Percentiles rank a stretch among this genome's conserved stretches.
These are phyloP conservation scores for Abrostola tripartita DNA, from an alignment of 2,888 invertebrate species.

Conservation along the genomic window DNA sequence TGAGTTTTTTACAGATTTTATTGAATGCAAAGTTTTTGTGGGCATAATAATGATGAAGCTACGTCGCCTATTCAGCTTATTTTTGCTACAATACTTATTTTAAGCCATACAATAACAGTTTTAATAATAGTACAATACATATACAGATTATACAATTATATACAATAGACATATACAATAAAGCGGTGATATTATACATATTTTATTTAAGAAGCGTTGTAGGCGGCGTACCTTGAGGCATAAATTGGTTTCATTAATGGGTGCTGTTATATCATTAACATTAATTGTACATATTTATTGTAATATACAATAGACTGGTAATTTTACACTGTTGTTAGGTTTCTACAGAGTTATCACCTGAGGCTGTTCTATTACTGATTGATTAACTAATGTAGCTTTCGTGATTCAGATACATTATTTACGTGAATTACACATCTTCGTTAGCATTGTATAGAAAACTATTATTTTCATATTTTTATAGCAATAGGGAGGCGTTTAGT, in stretches of 20 bases:
- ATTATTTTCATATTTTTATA: slow-evolving; percentile 19
- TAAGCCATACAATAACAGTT: slow-evolving; percentile 74
- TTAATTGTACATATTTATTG: slow-evolving; percentile 88
- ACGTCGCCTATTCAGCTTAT: slow-evolving; percentile 81
- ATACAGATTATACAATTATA: slow-evolving; percentile 77
- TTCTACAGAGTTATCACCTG: slow-evolving; percentile 84
- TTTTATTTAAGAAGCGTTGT: slow-evolving; percentile 74
- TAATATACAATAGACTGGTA: slow-evolving; percentile 88
- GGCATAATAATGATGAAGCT: slow-evolving; percentile 61
- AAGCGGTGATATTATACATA: slow-evolving; percentile 80
- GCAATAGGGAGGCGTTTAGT: slow-evolving; percentile 26
- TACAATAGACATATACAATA: slow-evolving; percentile 77
- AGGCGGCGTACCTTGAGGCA: slow-evolving; percentile 73
- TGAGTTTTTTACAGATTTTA: slow-evolving; percentile 87
- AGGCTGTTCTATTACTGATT: slow-evolving; percentile 65
- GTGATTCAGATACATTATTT: slow-evolving; percentile 42
- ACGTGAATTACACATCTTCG: slow-evolving; percentile 33
- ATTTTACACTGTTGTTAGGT: slow-evolving; percentile 87
- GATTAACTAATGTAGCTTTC: slow-evolving; percentile 37
- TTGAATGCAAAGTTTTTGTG: slow-evolving; percentile 74
- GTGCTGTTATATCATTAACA: slow-evolving; percentile 86
- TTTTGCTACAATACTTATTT: slow-evolving; percentile 86
- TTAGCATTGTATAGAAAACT: slow-evolving; percentile 12
- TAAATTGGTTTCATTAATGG: slow-evolving; percentile 82
- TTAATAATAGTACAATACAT: slow-evolving; percentile 77